Percentiles rank a stretch among this genome's conserved stretches.
Evolutionary conservation across 1,140 invertebrate species (phyloP).

Genomic region (Acromyrmex echinatior): DNA sequence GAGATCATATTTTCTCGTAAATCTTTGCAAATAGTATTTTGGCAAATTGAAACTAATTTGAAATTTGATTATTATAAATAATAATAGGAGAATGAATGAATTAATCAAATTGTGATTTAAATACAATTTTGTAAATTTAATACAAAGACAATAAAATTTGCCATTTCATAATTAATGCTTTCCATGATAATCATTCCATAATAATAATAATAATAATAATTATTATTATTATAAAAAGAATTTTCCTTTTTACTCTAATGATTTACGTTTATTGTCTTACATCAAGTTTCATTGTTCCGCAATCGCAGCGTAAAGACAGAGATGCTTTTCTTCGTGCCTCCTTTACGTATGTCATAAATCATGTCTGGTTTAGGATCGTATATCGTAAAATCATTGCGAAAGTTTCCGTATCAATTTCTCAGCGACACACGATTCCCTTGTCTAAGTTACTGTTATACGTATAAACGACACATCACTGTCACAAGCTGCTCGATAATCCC

Average conservation of each 20-base stretch:
- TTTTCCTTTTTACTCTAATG: neutral
- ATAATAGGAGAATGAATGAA: neutral
- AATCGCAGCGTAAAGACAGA: constrained; percentile 9
- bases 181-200: too few species aligned
- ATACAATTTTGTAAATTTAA: neutral
- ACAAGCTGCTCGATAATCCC: constrained; percentile 47
- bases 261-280: neutral
- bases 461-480: constrained; percentile 60
- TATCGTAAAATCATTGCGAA: constrained; percentile 56
- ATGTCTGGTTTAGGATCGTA: constrained; percentile 51
- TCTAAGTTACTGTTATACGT: constrained; percentile 34
- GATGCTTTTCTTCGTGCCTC: constrained; percentile 15
- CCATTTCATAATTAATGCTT: neutral
- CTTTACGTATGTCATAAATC: constrained; percentile 50
- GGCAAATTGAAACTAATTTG: neutral
- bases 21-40: neutral
- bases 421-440: constrained; percentile 50
- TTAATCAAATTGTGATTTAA: neutral
- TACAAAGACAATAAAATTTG: neutral
- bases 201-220: too few species aligned
- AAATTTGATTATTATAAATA: neutral
- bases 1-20: neutral
- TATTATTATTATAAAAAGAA: neutral
- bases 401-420: constrained; percentile 61
- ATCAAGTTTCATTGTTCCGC: constrained; percentile 29